Base-by-base conservation (phyloP, 2,888 invertebrate genomes). In the Amphipoea oculea region DNA sequence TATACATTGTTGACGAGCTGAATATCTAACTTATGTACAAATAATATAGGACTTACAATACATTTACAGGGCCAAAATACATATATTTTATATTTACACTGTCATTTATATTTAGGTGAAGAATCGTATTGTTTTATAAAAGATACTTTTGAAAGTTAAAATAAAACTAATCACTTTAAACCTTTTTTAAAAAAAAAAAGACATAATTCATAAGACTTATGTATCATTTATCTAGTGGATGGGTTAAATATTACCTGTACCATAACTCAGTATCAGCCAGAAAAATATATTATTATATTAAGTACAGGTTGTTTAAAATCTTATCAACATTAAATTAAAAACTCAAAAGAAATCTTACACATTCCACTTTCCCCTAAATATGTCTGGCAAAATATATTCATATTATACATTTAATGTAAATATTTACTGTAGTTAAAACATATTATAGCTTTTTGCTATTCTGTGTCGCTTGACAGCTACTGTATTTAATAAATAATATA, bases 371-470 rank as follows among this genome's bases (percentile, higher is more conserved):
- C 77, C 66, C 75, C 73, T 78, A 77, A 81, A 85, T 65, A 73
- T 68, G 42, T 75, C n/a, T 70, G 76, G 60, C 68, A 70, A 73
- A 77, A n/a, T n/a, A 36, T 71, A 82, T 76, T 57, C 62, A 65
- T 65, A 71, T 23, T 65, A 84, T 63, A 80, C 9, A 57, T 62
- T 72, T 66, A 51, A 74, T 79, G 67, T 84, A 79, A 86, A 84
- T 86, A 76, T 83, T 76, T 76, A 57, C 45, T 42, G 12, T 68
- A 86, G 9, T 60, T 60, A 65, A 68, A 57, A 57, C 5, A 77
- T 81, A 60, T 79, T 81, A 60, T 79, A 86, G 88, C 84, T 84
- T 89, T 82, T 88, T 84, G 88, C 89, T 87, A 83, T 77, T 77
- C 17, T 48, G 60, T 76, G 63, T 79, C 74, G 85, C 86, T 81